Percentiles rank a stretch among this genome's conserved stretches.
Evolutionary conservation across 2,888 invertebrate species (phyloP).

Genomic region (Halictus quadricinctus): DNA sequence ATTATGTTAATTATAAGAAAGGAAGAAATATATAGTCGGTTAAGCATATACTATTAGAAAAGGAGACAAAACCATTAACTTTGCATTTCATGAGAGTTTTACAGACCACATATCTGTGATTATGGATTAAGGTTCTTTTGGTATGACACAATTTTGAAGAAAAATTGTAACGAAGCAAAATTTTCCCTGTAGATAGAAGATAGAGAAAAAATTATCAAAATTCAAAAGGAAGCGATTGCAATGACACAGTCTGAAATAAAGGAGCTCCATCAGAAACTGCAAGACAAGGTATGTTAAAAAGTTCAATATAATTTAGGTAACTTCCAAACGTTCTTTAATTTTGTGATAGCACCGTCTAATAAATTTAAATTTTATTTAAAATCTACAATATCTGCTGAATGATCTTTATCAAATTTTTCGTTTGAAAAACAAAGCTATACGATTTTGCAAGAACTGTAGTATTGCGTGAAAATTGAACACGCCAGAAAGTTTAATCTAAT

Average conservation of each 20-base stretch:
- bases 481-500: neutral
- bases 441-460: neutral
- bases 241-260: slow-evolving; percentile 78
- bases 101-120: neutral
- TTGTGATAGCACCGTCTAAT: neutral
- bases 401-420: neutral
- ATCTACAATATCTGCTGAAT: neutral
- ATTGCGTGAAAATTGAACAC: neutral
- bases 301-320: neutral
- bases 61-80: neutral
- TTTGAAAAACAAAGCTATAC: neutral
- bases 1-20: neutral
- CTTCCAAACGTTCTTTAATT: neutral
- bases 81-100: neutral
- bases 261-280: slow-evolving; percentile 75
- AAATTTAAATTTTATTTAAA: neutral
- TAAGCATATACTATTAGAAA: neutral
- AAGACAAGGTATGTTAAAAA: slow-evolving; percentile 75
- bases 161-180: neutral
- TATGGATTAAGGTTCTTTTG: neutral
- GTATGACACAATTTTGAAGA: neutral
- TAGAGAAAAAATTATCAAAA: slow-evolving; percentile 78
- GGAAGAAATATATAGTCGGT: neutral
- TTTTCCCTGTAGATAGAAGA: slow-evolving; percentile 72
- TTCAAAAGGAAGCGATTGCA: slow-evolving; percentile 78